Evolutionary conservation across 2,888 invertebrate genomes (phyloP).

Genomic region (Troides helena): DNA sequence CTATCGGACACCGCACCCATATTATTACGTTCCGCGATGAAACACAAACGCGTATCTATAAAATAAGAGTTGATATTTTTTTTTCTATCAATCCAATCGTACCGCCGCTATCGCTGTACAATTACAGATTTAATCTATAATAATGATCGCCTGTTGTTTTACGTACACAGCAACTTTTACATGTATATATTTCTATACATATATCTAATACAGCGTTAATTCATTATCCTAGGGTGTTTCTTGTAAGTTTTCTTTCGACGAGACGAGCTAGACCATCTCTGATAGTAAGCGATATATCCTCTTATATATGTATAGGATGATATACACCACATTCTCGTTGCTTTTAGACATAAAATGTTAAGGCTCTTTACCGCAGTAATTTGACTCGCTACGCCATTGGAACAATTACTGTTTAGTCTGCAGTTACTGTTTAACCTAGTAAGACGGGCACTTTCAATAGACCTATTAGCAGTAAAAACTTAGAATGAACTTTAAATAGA

Average conservation of each 20-base stretch:
- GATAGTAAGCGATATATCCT: too few species aligned
- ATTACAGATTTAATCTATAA: slow-evolving; percentile 29
- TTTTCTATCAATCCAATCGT: slow-evolving; percentile 17
- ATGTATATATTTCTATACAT: slow-evolving; percentile 1
- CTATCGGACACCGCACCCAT: slow-evolving; percentile 68
- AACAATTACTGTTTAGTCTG: too few species aligned
- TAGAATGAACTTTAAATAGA: too few species aligned
- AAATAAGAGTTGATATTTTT: slow-evolving; percentile 30
- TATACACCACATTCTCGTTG: too few species aligned
- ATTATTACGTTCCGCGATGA: slow-evolving; percentile 54
- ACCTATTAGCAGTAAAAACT: too few species aligned
- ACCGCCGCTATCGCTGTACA: slow-evolving; percentile 11
- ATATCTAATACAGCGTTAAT: background rate
- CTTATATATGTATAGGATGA: too few species aligned
- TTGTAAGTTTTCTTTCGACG: background rate
- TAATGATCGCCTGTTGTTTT: slow-evolving; percentile 24
- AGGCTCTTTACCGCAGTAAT: too few species aligned
- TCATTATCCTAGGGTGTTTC: background rate
- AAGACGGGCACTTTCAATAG: too few species aligned
- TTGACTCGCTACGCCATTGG: too few species aligned
- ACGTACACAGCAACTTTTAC: slow-evolving; percentile 2
- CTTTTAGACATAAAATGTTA: too few species aligned
- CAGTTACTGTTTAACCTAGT: too few species aligned
- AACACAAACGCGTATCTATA: slow-evolving; percentile 48
- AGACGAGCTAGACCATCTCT: too few species aligned